Base-by-base conservation (phyloP, 2,113 vertebrate species). In the Spea multiplicata region DNA sequence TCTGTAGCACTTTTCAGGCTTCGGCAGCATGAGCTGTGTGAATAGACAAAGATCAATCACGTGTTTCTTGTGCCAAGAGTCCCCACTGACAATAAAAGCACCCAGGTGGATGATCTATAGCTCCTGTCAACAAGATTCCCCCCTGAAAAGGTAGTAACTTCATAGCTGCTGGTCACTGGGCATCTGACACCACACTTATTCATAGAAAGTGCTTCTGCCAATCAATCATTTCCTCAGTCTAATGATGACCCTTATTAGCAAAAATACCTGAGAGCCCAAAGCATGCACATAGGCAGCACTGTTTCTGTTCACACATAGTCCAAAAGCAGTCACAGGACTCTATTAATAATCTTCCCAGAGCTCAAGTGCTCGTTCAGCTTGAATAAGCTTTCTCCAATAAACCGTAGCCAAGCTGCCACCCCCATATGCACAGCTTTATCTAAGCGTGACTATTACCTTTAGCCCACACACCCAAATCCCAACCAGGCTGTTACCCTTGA, bases 61-160 rank as follows among this genome's bases (percentile, higher is more conserved):
- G 85, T 68, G 88, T 91, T 84, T 85, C 89, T 89, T 90, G 89
- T 84, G 88, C 87, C 87, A 84, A 65, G 85, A 57, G 85, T 88
- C 89, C 87, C 87, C 88, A 30, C 85, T 87, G 84, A 88, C 90
- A 92, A 91, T 91, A 88, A 89, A 88, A 89, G 84, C 88, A 85
- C 88, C 88, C 89, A 88, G 85, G 83, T 68, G 86, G 83, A 86
- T 93, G 92, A 93, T 91, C 83, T 89, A 92, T 89, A 86, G 89
- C 83, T 84, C 84, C 88, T 91, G 91, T 93, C 91, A 91, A 86
- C 78, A 66, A 77, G 85, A 59, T 85, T 84, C 87, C 86, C 89
- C 90, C 90, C 89, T 91, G 91, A 92, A 90, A 91, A 91, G 90
- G 88, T 85, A 85, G 85, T 80, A 82, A 81, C 87, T 79, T 81